These are phyloP conservation scores for Epistrophella euchroma DNA, from an alignment of 2,888 invertebrate genomes.

Conservation along the genomic window DNA sequence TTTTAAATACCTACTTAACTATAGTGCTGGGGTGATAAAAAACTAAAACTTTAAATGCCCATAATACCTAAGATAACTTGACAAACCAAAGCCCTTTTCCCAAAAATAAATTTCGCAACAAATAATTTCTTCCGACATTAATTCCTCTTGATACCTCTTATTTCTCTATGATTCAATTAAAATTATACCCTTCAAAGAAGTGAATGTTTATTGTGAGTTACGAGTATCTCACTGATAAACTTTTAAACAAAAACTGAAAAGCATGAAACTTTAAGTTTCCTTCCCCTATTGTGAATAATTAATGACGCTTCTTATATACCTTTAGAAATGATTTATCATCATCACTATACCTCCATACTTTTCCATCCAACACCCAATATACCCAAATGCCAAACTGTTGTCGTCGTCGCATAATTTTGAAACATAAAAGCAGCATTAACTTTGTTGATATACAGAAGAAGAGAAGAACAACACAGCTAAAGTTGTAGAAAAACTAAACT, in stretches of 20 bases:
- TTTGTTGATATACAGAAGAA: constrained; percentile 3
- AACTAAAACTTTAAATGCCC: neutral
- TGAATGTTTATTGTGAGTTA: no score
- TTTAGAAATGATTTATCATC: constrained; percentile 67
- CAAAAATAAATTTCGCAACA: constrained; percentile 8
- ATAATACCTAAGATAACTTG: neutral
- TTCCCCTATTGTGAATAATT: constrained; percentile 45
- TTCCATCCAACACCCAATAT: no score
- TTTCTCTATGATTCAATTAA: constrained; percentile 31
- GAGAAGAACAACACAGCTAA: constrained; percentile 6
- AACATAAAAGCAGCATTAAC: constrained; percentile 9
- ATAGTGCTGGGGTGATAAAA: neutral
- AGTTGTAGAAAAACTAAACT: constrained; percentile 14
- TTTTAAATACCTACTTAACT: no score
- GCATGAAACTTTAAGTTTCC: constrained; percentile 32
- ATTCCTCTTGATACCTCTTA: constrained; percentile 8
- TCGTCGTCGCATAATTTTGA: neutral
- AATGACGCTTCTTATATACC: constrained; percentile 48
- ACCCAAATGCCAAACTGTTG: neutral
- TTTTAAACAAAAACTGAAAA: constrained; percentile 22
- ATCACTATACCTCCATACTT: neutral
- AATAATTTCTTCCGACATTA: neutral
- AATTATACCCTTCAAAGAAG: constrained; percentile 10
- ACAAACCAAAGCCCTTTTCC: neutral
- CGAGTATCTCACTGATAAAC: neutral